Evolutionary conservation across 2,113 vertebrate species (phyloP), one percentile per base, ranked within the genome.

Genomic region (Pangasianodon gigas): DNA sequence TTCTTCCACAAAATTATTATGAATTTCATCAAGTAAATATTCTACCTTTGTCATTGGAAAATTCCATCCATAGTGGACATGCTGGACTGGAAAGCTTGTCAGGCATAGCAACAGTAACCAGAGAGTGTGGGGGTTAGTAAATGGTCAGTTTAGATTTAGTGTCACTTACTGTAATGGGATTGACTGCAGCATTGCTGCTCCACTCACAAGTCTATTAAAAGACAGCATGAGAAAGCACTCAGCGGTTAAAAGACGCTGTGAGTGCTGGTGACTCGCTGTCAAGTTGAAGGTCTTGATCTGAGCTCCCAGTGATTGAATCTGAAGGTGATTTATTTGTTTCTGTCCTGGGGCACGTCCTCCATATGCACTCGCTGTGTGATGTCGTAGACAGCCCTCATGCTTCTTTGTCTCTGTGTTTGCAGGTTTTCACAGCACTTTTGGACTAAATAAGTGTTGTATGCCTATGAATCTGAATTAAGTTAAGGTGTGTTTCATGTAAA

Each of bases 131-230:
- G 7, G 7, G 56, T 56, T 56, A 21, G 80, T 32, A 37, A 54
- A 56, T 5, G 79, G 14, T 81, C 48, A 58, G 52, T 56, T 82
- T 90, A 87, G 87, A 83, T 79, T 87, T 85, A 84, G 84, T 80
- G 51, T 90, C n/a, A 58, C 67, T 89, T 89, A 87, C 51, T 79
- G 41, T 87, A 80, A 90, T 87, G 84, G 56, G 86, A 91, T 85
- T 88, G 86, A 88, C 80, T 86, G 67, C 67, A 79, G 67, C 48
- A n/a, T 65, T 44, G 11, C 52, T 56, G 74, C 69, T 74, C 85
- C 84, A 32, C 48, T 80, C 62, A 69, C 56, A 71, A n/a, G 74
- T 86, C 83, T 80, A 88, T 71, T 86, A 60, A 82, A 88, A 89
- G 90, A 56, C 32, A 58, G 46, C 10, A 74, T 26, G 29, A 88